These are phyloP conservation scores for Harpalus rubripes DNA, from an alignment of 2,888 invertebrate species.

Conservation along the genomic window DNA sequence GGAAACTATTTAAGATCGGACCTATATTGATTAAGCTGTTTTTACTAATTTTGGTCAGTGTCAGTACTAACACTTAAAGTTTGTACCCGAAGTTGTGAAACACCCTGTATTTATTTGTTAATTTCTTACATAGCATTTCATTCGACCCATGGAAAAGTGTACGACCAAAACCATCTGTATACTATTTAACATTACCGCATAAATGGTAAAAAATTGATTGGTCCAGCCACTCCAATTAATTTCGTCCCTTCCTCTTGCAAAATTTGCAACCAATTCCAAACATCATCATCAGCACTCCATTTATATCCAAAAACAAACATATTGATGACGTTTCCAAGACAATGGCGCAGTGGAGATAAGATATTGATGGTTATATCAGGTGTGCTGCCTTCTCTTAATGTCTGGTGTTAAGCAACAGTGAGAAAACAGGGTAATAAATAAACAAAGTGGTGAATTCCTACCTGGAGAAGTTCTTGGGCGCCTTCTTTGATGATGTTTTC, in stretches of 20 bases:
- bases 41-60: too few relatives aligned
- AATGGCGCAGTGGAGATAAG: conserved; percentile 81
- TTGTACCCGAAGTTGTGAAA: too few relatives aligned
- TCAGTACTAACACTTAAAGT: too few relatives aligned
- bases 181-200: conserved; percentile 79
- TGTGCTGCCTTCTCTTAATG: neutral
- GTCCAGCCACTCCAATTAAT: conserved; percentile 89
- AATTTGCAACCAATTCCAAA: conserved; percentile 88
- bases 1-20: too few relatives aligned
- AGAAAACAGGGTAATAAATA: conserved; percentile 6
- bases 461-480: conserved; percentile 82
- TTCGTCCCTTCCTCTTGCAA: conserved; percentile 92
- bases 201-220: conserved; percentile 91
- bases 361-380: conserved; percentile 76
- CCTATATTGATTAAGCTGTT: too few relatives aligned
- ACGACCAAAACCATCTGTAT: neutral
- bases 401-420: neutral
- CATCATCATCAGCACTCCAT: conserved; percentile 84
- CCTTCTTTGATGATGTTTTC: conserved; percentile 83
- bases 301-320: conserved; percentile 88
- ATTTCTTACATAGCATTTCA: too few relatives aligned
- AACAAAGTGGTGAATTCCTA: conserved; percentile 72
- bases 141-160: neutral
- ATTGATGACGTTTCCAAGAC: conserved; percentile 88
- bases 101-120: too few relatives aligned